Evolutionary conservation across 2,113 vertebrate genomes (phyloP).

Genomic region (Plectropomus leopardus): DNA sequence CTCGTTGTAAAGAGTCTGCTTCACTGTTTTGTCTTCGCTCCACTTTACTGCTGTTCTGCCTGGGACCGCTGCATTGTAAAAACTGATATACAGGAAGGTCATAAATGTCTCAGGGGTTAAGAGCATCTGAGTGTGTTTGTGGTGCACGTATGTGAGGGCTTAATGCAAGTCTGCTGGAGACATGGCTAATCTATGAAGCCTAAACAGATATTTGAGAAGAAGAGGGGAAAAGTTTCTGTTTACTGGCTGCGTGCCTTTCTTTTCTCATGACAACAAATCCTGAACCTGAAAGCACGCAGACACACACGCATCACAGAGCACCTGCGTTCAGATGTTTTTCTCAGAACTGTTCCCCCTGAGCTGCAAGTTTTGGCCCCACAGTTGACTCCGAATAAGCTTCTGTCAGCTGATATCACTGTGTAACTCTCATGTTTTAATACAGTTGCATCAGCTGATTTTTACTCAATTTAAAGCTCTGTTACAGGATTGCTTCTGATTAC

Average conservation of each 20-base stretch:
- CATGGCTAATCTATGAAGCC: constrained; percentile 66
- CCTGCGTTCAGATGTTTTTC: constrained; percentile 70
- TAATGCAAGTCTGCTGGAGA: constrained; percentile 61
- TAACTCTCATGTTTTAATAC: constrained; percentile 15
- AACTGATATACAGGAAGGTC: constrained; percentile 72
- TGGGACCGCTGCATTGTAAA: constrained; percentile 61
- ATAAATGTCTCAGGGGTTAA: constrained; percentile 63
- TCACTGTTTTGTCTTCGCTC: constrained; percentile 50
- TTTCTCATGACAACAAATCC: constrained; percentile 72
- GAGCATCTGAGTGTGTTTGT: constrained; percentile 35
- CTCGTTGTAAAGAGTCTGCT: constrained; percentile 22
- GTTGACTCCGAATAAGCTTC: constrained; percentile 28
- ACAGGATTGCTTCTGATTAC: neutral
- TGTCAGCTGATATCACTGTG: constrained; percentile 14
- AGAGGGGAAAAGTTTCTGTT: constrained; percentile 59
- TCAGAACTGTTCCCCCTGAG: constrained; percentile 56
- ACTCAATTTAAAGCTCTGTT: neutral
- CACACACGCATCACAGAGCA: constrained; percentile 59
- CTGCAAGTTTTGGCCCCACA: constrained; percentile 12
- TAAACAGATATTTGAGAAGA: constrained; percentile 71
- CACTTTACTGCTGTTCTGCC: constrained; percentile 69
- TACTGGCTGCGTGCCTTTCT: constrained; percentile 61
- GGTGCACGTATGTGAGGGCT: neutral
- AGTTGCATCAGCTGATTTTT: neutral
- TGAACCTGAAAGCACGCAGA: constrained; percentile 58